A percentile compares a stretch with the other conserved stretches of the same genome.
Evolutionary conservation across 2,888 invertebrate genomes (phyloP).

Genomic region (Ernsta delagoae): DNA sequence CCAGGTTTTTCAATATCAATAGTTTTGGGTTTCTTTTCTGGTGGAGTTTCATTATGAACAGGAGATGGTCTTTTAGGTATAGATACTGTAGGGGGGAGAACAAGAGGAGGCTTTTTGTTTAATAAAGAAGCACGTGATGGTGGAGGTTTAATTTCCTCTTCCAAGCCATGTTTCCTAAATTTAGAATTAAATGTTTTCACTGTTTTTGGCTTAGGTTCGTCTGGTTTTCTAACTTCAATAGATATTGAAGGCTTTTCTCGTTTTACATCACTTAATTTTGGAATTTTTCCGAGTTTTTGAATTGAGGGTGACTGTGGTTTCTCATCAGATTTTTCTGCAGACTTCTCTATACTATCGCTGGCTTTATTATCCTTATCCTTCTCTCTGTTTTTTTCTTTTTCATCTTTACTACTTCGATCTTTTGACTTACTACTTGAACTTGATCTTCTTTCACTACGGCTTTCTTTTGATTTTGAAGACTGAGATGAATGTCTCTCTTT

Average conservation of each 20-base stretch:
- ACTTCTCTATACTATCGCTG: conserved; percentile 48
- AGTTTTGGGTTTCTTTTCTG: conserved; percentile 92
- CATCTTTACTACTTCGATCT: conserved; percentile 58
- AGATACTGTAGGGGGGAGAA: conserved; percentile 73
- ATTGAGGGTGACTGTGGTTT: conserved; percentile 85
- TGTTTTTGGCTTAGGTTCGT: conserved; percentile 92
- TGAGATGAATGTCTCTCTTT: conserved; percentile 63
- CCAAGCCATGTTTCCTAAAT: conserved; percentile 95
- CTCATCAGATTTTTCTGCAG: conserved; percentile 28
- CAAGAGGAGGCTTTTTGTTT: conserved; percentile 79
- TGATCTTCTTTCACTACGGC: conserved; percentile 60
- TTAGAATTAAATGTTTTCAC: conserved; percentile 96
- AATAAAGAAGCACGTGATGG: conserved; percentile 89
- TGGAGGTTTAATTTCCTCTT: conserved; percentile 94
- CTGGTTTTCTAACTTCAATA: conserved; percentile 91
- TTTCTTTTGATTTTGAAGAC: conserved; percentile 67
- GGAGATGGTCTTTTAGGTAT: conserved; percentile 80
- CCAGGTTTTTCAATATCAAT: conserved; percentile 89
- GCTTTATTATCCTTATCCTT: conserved; percentile 60
- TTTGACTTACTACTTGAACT: conserved; percentile 63
- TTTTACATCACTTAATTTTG: conserved; percentile 87
- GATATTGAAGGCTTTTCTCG: conserved; percentile 92
- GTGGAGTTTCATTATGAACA: conserved; percentile 81
- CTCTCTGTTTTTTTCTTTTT: conserved; percentile 62
- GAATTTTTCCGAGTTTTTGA: conserved; percentile 91